These are phyloP conservation scores for Natator depressus DNA, from an alignment of 2,113 vertebrate species.

Conservation along the genomic window DNA sequence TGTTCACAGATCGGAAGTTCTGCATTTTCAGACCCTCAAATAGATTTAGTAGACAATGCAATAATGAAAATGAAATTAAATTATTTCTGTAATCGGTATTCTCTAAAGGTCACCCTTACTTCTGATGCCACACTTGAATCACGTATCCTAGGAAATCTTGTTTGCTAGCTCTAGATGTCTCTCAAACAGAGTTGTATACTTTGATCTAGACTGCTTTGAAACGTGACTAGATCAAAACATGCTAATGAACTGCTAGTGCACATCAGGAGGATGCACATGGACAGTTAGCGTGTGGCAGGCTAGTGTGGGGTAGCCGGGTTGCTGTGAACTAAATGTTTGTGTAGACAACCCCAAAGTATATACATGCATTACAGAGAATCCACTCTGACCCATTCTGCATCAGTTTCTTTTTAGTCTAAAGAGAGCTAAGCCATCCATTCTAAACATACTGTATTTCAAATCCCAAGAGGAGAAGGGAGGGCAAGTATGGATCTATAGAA, in stretches of 20 bases:
- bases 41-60: neutral
- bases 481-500: slow-evolving; percentile 65
- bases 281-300: too few species aligned
- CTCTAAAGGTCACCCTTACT: neutral
- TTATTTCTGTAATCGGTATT: neutral
- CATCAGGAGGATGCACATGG: neutral
- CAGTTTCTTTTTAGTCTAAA: slow-evolving; percentile 59
- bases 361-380: neutral
- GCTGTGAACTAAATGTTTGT: neutral
- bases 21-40: neutral
- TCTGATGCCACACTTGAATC: slow-evolving; percentile 6
- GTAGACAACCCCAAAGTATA: neutral
- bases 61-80: neutral
- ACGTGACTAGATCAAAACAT: neutral
- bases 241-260: neutral
- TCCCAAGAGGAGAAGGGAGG: slow-evolving; percentile 37
- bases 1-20: neutral
- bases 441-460: slow-evolving; percentile 67
- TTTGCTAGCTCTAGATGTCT: neutral
- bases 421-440: slow-evolving; percentile 59
- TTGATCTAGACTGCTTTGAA: neutral
- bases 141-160: neutral
- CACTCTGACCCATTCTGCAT: slow-evolving; percentile 35
- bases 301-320: neutral
- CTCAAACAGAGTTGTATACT: neutral